These are phyloP conservation scores for Formica aserva DNA, from an alignment of 2,888 invertebrate species.

Conservation along the genomic window DNA sequence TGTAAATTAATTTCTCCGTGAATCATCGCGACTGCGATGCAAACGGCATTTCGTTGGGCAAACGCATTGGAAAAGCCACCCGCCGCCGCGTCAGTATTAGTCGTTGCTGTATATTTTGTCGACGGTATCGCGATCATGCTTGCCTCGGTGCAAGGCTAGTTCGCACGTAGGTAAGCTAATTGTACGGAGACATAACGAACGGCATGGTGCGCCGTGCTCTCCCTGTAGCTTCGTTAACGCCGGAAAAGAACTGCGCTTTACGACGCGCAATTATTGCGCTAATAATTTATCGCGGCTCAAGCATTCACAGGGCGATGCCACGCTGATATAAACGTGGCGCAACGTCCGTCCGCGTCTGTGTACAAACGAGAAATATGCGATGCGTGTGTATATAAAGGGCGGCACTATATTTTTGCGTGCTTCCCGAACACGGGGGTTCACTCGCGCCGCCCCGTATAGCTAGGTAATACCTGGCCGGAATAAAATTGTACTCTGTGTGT, in stretches of 20 bases:
- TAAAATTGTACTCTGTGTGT: constrained; percentile 56
- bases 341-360: neutral
- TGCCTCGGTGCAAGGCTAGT: neutral
- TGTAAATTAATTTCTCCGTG: constrained; percentile 34
- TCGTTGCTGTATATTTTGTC: constrained; percentile 52
- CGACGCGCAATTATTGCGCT: constrained; percentile 68
- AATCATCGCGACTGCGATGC: constrained; percentile 28
- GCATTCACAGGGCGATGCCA: constrained; percentile 64
- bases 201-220: constrained; percentile 10
- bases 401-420: constrained; percentile 31
- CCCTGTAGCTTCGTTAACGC: constrained; percentile 66
- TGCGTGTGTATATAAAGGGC: constrained; percentile 33
- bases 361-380: constrained; percentile 24
- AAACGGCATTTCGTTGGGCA: neutral
- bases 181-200: constrained; percentile 67
- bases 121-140: constrained; percentile 60
- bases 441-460: neutral
- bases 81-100: neutral
- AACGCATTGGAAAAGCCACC: constrained; percentile 9
- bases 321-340: constrained; percentile 38
- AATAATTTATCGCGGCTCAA: constrained; percentile 70
- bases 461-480: constrained; percentile 36
- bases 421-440: neutral
- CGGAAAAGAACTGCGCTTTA: constrained; percentile 54
- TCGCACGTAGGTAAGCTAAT: constrained; percentile 60